Evolutionary conservation across 2,888 invertebrate species (phyloP).

Genomic region (Hanleya hanleyi): DNA sequence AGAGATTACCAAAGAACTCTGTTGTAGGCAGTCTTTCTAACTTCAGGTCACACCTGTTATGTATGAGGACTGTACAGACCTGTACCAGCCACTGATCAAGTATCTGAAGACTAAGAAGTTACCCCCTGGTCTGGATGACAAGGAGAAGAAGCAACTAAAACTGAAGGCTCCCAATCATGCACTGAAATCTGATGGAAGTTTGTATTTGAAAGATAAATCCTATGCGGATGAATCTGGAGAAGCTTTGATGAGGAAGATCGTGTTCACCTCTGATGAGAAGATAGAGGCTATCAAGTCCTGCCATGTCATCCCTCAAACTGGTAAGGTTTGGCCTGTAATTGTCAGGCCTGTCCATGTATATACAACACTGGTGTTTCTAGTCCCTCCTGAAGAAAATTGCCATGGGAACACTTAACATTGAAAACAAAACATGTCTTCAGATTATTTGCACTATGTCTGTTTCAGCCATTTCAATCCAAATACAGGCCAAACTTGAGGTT

Average conservation of each 20-base stretch:
- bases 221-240: not conserved
- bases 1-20: too few relatives aligned
- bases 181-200: not conserved
- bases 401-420: too few relatives aligned
- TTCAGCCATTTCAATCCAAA: too few relatives aligned
- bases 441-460: too few relatives aligned
- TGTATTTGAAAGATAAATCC: not conserved
- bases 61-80: not conserved
- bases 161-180: not conserved
- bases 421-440: too few relatives aligned
- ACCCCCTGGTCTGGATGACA: not conserved
- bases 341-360: too few relatives aligned
- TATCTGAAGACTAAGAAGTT: not conserved
- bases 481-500: too few relatives aligned
- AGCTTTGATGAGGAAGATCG: not conserved
- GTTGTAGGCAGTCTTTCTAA: too few relatives aligned
- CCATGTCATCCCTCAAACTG: not conserved
- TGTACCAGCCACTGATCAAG: not conserved
- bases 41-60: too few relatives aligned
- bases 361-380: too few relatives aligned
- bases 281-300: not conserved
- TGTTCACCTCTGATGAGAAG: not conserved
- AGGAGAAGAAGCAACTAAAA: not conserved
- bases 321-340: not conserved
- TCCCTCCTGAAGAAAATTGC: too few relatives aligned